These are phyloP conservation scores for Bovichtus variegatus DNA, from an alignment of 2,797 vertebrate genomes.

Conservation along the genomic window DNA sequence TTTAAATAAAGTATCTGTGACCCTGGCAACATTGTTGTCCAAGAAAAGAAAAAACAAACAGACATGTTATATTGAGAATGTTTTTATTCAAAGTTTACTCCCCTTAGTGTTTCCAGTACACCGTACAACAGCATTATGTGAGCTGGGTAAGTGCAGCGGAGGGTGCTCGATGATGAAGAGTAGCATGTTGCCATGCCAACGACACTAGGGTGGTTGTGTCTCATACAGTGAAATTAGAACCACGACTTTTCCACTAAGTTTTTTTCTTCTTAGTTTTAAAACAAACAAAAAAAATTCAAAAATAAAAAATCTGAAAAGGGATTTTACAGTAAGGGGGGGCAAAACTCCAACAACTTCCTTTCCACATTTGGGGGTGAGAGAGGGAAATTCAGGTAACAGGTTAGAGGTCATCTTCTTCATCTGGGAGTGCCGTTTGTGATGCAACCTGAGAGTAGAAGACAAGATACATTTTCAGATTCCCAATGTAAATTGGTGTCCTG, in stretches of 20 bases:
- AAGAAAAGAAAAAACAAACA: constrained; percentile 10
- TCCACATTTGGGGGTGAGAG: constrained; percentile 50
- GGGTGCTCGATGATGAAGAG: constrained; percentile 75
- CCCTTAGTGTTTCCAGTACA: constrained; percentile 84
- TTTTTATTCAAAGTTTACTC: constrained; percentile 89
- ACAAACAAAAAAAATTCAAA: constrained; percentile 83
- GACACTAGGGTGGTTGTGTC: constrained; percentile 77
- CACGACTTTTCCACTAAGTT: constrained; percentile 78
- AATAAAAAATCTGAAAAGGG: constrained; percentile 87
- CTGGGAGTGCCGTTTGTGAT: constrained; percentile 88
- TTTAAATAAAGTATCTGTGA: neutral
- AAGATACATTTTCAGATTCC: neutral
- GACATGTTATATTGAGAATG: constrained; percentile 81
- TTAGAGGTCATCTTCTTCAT: constrained; percentile 91
- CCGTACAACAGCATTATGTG: constrained; percentile 78
- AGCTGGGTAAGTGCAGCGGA: constrained; percentile 78
- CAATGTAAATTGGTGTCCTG: neutral
- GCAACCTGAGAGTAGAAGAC: constrained; percentile 76
- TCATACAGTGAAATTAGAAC: constrained; percentile 84
- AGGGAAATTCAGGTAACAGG: constrained; percentile 71
- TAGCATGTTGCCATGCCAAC: constrained; percentile 77
- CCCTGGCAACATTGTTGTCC: no score
- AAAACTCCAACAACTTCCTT: constrained; percentile 74
- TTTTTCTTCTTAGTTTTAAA: constrained; percentile 78
- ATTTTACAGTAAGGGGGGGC: constrained; percentile 85